phyloP scores from a whole-genome alignment of 2,113 vertebrate species.

The Clinocottus analis region DNA sequence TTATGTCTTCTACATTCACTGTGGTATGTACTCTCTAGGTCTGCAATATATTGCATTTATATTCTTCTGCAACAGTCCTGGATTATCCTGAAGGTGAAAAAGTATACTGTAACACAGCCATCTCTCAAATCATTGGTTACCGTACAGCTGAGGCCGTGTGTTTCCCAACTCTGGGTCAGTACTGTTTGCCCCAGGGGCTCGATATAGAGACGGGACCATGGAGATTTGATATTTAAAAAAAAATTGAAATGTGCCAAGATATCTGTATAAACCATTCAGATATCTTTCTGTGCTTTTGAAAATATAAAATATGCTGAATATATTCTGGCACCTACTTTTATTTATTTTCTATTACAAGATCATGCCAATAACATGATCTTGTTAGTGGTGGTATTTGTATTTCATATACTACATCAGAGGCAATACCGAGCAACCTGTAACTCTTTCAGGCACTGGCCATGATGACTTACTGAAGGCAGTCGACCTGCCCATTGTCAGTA shows the following conservation, averaged over 20 bases:
- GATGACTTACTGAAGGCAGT: conserved; percentile 91
- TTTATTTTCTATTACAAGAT: neutral
- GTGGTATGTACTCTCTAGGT: neutral
- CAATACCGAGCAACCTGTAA: conserved; percentile 4
- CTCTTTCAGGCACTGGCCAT: conserved; percentile 86
- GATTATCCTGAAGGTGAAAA: neutral
- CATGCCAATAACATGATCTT: neutral
- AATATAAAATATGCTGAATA: neutral
- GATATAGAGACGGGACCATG: neutral
- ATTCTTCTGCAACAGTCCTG: conserved; percentile 11
- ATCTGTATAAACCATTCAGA: conserved; percentile 2
- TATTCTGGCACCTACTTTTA: neutral
- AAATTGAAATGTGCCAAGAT: neutral
- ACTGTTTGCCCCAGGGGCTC: neutral
- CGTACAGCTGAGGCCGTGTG: neutral
- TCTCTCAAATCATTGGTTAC: neutral
- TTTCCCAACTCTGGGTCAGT: conserved; percentile 4
- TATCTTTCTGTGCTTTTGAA: neutral
- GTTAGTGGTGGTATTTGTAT: neutral
- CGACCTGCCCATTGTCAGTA: conserved; percentile 89
- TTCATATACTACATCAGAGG: neutral
- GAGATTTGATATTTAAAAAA: conserved; percentile 23
- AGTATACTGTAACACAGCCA: neutral
- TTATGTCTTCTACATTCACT: conserved; percentile 14
- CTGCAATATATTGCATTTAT: conserved; percentile 13